These are phyloP conservation scores for Esperia sulphurella DNA, from an alignment of 2,888 invertebrate genomes.

Conservation along the genomic window DNA sequence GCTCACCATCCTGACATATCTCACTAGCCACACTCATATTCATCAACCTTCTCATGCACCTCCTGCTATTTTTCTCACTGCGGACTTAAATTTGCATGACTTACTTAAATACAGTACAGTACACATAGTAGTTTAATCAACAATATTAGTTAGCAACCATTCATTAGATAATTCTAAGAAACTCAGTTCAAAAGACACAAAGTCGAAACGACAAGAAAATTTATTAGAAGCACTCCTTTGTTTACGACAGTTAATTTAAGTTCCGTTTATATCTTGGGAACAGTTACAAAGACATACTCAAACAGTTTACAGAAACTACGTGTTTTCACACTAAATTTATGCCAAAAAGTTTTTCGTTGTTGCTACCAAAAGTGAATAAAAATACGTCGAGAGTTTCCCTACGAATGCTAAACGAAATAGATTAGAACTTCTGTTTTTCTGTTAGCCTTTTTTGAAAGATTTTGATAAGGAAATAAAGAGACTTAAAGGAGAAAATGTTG, in stretches of 20 bases:
- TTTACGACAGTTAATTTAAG: slow-evolving; percentile 3
- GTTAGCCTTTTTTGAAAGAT: too few species aligned
- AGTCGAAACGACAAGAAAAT: neutral
- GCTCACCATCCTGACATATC: too few species aligned
- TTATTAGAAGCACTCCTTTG: neutral
- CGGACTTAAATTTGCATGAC: too few species aligned
- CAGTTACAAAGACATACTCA: neutral
- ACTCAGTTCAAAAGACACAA: neutral
- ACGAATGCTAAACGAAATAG: neutral
- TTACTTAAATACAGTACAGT: too few species aligned
- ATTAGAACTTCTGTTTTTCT: neutral
- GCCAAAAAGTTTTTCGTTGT: neutral
- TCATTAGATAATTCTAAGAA: neutral
- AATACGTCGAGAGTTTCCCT: neutral
- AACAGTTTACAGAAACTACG: neutral
- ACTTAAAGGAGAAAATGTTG: too few species aligned
- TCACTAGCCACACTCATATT: too few species aligned
- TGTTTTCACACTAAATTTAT: neutral
- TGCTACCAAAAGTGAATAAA: neutral
- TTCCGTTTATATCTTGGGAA: neutral
- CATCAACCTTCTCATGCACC: too few species aligned
- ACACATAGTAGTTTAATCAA: neutral
- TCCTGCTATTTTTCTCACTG: too few species aligned
- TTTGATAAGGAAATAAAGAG: too few species aligned
- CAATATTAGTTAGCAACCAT: neutral